phyloP scores from a whole-genome alignment of 2,797 vertebrate genomes.

The Gymnopithys bicolor region DNA sequence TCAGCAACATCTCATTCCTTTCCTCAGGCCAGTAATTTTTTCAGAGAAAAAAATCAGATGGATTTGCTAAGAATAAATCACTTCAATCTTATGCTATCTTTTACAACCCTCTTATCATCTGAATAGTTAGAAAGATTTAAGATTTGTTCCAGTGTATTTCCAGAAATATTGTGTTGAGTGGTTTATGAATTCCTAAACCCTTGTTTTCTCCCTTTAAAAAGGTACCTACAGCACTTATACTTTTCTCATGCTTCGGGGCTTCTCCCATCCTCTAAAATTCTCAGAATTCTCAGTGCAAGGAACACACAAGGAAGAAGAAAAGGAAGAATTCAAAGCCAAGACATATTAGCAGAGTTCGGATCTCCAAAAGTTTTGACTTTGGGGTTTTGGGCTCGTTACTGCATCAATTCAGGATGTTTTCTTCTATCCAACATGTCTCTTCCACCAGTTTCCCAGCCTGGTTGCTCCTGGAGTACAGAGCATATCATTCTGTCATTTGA shows the following conservation, averaged over 20 bases:
- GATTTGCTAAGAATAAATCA: background rate
- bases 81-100: background rate
- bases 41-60: background rate
- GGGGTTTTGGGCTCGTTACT: background rate
- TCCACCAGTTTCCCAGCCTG: background rate
- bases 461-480: background rate
- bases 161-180: background rate
- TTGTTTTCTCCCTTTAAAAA: background rate
- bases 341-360: background rate
- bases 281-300: background rate
- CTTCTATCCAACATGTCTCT: background rate
- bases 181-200: background rate
- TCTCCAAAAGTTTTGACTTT: background rate
- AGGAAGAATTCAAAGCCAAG: background rate
- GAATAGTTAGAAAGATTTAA: background rate
- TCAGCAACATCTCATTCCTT: background rate
- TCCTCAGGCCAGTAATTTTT: background rate
- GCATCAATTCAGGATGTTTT: background rate
- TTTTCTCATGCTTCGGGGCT: background rate
- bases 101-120: background rate
- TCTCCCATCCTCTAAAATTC: background rate
- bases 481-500: background rate
- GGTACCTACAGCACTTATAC: background rate
- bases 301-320: background rate
- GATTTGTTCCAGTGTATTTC: background rate